Percentiles rank a stretch among this genome's conserved stretches.
Conservation (phyloP, 2,113 vertebrate genomes). For the Hemichromis elongatus region DNA sequence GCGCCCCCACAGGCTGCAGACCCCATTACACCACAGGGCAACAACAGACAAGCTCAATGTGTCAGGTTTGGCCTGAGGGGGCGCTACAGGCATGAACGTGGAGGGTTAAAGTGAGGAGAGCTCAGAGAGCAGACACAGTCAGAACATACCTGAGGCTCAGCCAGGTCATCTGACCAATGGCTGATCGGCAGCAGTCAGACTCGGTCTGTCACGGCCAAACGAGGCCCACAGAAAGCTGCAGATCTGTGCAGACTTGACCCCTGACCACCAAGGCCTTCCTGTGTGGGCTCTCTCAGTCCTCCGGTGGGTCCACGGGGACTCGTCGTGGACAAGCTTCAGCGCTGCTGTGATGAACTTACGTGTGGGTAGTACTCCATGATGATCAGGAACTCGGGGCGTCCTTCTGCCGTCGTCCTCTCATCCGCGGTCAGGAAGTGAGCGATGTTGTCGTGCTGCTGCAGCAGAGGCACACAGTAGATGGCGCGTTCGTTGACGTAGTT, state of each 20-base stretch:
- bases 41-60: not conserved
- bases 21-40: not conserved
- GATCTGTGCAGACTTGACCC: not conserved
- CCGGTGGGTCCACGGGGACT: not conserved
- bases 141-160: not conserved
- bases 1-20: not conserved
- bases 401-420: slow-evolving; percentile 80
- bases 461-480: slow-evolving; percentile 86
- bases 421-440: slow-evolving; percentile 85
- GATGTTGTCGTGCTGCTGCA: slow-evolving; percentile 85
- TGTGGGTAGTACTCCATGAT: slow-evolving; percentile 93
- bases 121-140: not conserved
- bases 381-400: slow-evolving; percentile 86
- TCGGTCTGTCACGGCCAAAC: not conserved
- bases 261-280: not conserved
- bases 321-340: accelerated
- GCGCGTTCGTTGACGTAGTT: slow-evolving; percentile 88
- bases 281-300: not conserved
- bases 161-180: not conserved
- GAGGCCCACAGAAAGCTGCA: too few species aligned
- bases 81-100: not conserved
- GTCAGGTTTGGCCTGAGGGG: not conserved
- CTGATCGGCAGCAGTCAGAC: not conserved
- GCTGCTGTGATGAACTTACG: slow-evolving; percentile 71
- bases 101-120: not conserved